Evolutionary conservation across 1,140 invertebrate species (phyloP).

Genomic region (Platyscapa corneri): DNA sequence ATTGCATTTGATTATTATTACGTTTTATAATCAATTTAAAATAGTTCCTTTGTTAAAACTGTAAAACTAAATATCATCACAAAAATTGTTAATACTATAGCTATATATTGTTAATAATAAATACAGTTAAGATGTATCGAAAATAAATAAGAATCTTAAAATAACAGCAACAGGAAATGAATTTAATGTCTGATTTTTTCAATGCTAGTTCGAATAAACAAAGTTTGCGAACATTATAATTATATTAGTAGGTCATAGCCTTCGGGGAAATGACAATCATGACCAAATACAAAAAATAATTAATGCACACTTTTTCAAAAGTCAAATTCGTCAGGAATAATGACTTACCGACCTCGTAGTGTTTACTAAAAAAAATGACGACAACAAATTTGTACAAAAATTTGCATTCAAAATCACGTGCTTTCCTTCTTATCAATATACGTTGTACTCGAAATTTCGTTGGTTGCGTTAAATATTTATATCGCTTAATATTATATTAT

Average conservation of each 20-base stretch:
- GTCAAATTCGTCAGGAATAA: conserved; percentile 14
- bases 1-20: no score
- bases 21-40: no score
- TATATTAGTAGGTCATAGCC: conserved; percentile 34
- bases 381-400: background rate
- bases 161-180: conserved; percentile 19
- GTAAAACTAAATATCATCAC: no score
- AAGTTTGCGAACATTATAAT: conserved; percentile 29
- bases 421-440: background rate
- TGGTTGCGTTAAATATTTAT: background rate
- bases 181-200: background rate
- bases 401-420: background rate
- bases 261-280: conserved; percentile 27
- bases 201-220: background rate
- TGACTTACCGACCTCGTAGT: conserved; percentile 21
- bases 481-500: background rate
- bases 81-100: no score
- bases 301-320: conserved; percentile 6
- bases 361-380: conserved; percentile 2
- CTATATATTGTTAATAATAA: no score
- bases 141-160: background rate
- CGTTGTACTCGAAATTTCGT: background rate
- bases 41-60: no score
- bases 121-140: background rate
- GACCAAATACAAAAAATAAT: conserved; percentile 33